Conservation (phyloP, 1,140 invertebrate genomes). For the Cephus cinctus region DNA sequence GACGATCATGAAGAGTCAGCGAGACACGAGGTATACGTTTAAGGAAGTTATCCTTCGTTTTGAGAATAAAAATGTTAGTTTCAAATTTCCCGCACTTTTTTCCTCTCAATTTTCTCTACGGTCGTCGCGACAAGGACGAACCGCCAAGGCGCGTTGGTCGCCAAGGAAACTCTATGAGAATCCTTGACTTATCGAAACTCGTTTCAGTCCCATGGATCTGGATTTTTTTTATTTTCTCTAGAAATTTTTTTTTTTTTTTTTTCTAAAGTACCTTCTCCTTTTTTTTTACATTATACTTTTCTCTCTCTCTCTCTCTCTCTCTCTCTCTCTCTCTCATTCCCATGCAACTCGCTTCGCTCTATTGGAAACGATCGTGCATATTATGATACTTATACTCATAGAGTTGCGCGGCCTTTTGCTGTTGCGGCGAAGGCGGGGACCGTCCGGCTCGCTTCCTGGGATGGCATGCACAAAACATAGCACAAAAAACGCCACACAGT, state of each 20-base stretch:
- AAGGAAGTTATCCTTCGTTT: too few relatives aligned
- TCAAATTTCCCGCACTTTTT: too few relatives aligned
- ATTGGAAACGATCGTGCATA: not conserved
- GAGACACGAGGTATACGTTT: too few relatives aligned
- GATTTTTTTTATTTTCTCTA: too few relatives aligned
- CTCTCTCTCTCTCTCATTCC: not conserved
- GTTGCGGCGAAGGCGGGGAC: constrained; percentile 56
- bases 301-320: not conserved
- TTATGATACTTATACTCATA: constrained; percentile 53
- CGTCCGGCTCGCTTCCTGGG: constrained; percentile 55
- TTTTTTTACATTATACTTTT: not conserved
- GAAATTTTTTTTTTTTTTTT: not conserved
- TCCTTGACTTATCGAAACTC: too few relatives aligned
- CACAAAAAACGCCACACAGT: constrained; percentile 56
- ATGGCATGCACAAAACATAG: constrained; percentile 57
- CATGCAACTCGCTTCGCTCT: not conserved
- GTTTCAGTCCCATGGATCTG: too few relatives aligned
- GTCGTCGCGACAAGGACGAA: too few relatives aligned
- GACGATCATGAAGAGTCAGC: too few relatives aligned
- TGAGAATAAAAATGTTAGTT: too few relatives aligned
- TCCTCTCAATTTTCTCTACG: too few relatives aligned
- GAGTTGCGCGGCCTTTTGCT: constrained; percentile 55
- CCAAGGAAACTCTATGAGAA: too few relatives aligned
- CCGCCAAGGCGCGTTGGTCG: too few relatives aligned
- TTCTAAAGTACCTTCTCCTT: not conserved